Evolutionary conservation across 2,113 vertebrate species (phyloP), one percentile per base, ranked within the genome.

Genomic region (Rhegmatorhina hoffmannsi): DNA sequence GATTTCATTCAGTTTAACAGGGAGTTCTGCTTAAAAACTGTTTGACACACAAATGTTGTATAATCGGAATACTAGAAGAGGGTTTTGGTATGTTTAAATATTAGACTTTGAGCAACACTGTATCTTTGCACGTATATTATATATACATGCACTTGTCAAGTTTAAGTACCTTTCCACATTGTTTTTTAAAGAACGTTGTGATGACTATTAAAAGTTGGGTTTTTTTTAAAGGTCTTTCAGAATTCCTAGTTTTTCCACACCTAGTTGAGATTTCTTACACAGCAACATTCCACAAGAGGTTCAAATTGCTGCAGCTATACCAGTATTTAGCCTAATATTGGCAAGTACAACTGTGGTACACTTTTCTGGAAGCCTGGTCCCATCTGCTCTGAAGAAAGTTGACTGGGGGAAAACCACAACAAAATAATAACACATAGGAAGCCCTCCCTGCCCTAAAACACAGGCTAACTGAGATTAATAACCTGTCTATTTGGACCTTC

Each of bases 331-430:
- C 16, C 34, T 68, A 53, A 74, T 73, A 55, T 6, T 1, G 9
- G 56, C 31, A 59, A 79, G 29, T 33, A 59, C 10, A 28, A 60
- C n/a, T 70, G 23, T 11, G 58, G 10, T 7, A 70, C 2, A 34
- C 29, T 75, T 80, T 73, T 64, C 29, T 84, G 55, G 13, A 86
- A 67, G 33, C 28, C 11, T 76, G 8, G 24, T 26, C 15, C n/a
- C 13, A 80, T 21, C 34, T 46, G 40, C 77, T 66, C 11, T 69
- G 13, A 43, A 84, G 23, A 68, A 80, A 56, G 43, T 23, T 33
- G 11, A 36, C 0, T 15, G 17, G 3, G 17, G 5, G 3, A 7
- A 15, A 17, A 24, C 16, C 0, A 1, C 13, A 64, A n/a, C 4
- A 24, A 21, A 80, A 76, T 8, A 33, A 2, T 9, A 56, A 47